These are phyloP conservation scores for Thereuonema tuberculata DNA, from an alignment of 1,140 invertebrate genomes.

Conservation along the genomic window DNA sequence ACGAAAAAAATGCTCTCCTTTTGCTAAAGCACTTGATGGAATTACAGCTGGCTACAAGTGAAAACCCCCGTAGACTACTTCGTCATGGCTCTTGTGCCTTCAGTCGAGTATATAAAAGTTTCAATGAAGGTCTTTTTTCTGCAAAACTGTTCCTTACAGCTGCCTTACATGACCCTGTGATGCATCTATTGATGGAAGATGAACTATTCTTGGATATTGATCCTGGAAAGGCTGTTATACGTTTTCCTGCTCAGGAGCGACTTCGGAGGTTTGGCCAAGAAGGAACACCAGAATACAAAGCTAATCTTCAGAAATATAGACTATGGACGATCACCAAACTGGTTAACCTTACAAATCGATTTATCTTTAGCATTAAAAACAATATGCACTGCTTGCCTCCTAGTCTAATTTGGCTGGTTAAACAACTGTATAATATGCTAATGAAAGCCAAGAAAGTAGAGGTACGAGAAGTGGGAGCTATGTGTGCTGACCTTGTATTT, in stretches of 20 bases:
- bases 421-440: conserved; percentile 39
- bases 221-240: conserved; percentile 65
- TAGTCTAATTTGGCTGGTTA: conserved; percentile 42
- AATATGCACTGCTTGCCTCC: conserved; percentile 87
- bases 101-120: conserved; percentile 70
- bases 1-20: conserved; percentile 57
- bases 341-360: conserved; percentile 59
- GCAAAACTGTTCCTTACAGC: conserved; percentile 85
- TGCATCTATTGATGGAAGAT: conserved; percentile 82
- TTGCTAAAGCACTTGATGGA: conserved; percentile 63
- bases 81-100: conserved; percentile 77
- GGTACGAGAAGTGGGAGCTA: conserved; percentile 44
- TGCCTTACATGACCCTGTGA: conserved; percentile 77
- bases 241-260: conserved; percentile 53
- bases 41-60: conserved; percentile 60
- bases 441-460: conserved; percentile 31
- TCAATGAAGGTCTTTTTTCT: conserved; percentile 77
- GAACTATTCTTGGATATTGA: conserved; percentile 87
- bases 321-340: conserved; percentile 65
- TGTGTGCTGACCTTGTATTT: conserved; percentile 87
- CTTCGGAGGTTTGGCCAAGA: conserved; percentile 64
- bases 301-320: conserved; percentile 58
- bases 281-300: conserved; percentile 49
- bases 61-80: conserved; percentile 68
- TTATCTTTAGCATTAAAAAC: conserved; percentile 67